These are phyloP conservation scores for Girardinus metallicus DNA, from an alignment of 2,797 vertebrate species.

Conservation along the genomic window DNA sequence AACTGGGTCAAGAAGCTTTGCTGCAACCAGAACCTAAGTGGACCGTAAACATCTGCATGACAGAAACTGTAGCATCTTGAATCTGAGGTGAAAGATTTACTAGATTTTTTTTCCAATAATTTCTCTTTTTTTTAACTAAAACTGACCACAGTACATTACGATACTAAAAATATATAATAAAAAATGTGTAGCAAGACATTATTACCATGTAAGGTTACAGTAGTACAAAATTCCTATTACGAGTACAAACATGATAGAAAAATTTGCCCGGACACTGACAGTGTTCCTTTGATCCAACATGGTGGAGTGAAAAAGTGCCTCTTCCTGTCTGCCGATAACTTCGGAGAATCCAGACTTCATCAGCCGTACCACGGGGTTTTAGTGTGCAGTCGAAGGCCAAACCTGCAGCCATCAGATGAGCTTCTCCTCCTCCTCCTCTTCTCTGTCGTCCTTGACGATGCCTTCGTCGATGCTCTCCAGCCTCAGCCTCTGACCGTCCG, in stretches of 20 bases:
- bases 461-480: slow-evolving; percentile 97
- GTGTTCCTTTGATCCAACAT: slow-evolving; percentile 24
- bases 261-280: slow-evolving; percentile 31
- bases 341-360: slow-evolving; percentile 38
- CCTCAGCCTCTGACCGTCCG: slow-evolving; percentile 87
- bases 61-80: no score
- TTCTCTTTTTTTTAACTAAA: background rate
- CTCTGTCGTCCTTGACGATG: slow-evolving; percentile 82
- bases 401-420: slow-evolving; percentile 38
- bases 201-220: slow-evolving; percentile 50
- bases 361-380: slow-evolving; percentile 20
- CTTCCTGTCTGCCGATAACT: slow-evolving; percentile 37
- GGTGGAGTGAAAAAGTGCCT: slow-evolving; percentile 53
- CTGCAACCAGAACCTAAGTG: background rate
- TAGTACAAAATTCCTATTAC: slow-evolving; percentile 69
- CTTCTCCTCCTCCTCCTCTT: slow-evolving; percentile 66
- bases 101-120: background rate
- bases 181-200: background rate
- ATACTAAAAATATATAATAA: slow-evolving; percentile 21
- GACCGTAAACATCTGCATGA: background rate
- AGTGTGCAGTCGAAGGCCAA: background rate
- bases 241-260: slow-evolving; percentile 50
- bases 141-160: slow-evolving; percentile 13
- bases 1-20: background rate
- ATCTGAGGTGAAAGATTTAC: background rate